phyloP scores from a whole-genome alignment of 2,113 vertebrate species.

The Sceloporus undulatus region DNA sequence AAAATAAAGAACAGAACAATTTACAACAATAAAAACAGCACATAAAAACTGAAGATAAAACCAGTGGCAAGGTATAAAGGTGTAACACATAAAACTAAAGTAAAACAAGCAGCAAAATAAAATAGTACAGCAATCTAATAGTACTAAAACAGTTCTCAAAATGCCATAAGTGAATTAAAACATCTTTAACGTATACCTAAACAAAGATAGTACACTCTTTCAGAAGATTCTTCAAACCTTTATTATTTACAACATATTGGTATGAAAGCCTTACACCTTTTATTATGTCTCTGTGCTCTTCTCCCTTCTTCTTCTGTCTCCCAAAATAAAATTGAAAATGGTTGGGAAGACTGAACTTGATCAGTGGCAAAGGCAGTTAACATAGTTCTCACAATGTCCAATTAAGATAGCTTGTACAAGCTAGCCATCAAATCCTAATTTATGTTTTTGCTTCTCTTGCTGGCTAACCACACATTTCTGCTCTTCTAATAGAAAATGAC shows the following conservation, averaged over 20 bases:
- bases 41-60: neutral
- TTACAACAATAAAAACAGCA: neutral
- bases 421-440: slow-evolving; percentile 50
- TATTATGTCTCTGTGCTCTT: neutral
- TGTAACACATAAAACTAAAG: neutral
- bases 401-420: slow-evolving; percentile 1
- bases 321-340: neutral
- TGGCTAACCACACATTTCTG: slow-evolving; percentile 46
- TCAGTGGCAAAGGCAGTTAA: slow-evolving; percentile 24
- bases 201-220: neutral
- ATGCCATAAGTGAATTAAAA: neutral
- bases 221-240: neutral
- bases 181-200: neutral
- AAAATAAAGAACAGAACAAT: neutral
- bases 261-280: neutral
- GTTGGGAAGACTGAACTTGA: slow-evolving; percentile 19
- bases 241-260: neutral
- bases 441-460: slow-evolving; percentile 44
- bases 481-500: slow-evolving; percentile 58
- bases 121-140: neutral
- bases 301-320: accelerated
- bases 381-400: slow-evolving; percentile 18
- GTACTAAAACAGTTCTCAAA: no score
- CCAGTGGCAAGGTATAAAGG: neutral
- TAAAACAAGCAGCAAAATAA: neutral